Evolutionary conservation across 1,140 invertebrate genomes (phyloP), one percentile per base, ranked within the genome.

Genomic region (Drosophila leontia): DNA sequence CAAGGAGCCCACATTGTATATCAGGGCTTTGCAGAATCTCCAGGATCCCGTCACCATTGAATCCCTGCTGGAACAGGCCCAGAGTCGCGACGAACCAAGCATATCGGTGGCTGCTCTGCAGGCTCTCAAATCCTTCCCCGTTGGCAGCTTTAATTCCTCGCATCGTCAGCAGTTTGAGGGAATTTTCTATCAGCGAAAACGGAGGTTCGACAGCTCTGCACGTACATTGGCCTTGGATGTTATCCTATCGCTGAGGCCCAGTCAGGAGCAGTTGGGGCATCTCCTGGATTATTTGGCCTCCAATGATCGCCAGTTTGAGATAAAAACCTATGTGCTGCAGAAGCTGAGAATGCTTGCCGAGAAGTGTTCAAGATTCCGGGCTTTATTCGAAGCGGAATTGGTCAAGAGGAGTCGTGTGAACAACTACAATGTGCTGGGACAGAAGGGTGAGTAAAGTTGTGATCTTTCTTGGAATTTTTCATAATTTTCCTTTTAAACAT

Each of bases 201-300:
- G 93, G 29, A 94, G 93, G 71, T 94, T 94, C 55, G 97, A 97
- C 83, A 96, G 96, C 15, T 97, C 96, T 29, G 94, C 95, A 0
- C 93, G 96, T 76, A 96, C 95, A 1, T 71, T 97, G 44, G 96
- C 96, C 0, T 86, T 96, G 11, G 96, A 97, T 81, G 94, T 97
- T 11, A 92, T 97, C n/a, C 92, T 97, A 1, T 94, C 95, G 57
- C 93, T 93, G 34, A 93, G 94, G 8, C 94, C 95, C 2, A 92
- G 92, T 13, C 93, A 95, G 15, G 93, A 94, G 19, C 91, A 93
- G 51, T 60, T 97, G 8, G 91, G 87, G 39, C 88, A 94, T 7
- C 80, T 97, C 2, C 58, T 96, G 0, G 56, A 93, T 7, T 95
- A 95, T 58, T 85, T 96, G 6, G 88, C 91, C 15, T 92, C 90